Percentiles rank a stretch among this genome's conserved stretches.
Conservation (phyloP, 2,888 invertebrate species). For the Homarus gammarus region DNA sequence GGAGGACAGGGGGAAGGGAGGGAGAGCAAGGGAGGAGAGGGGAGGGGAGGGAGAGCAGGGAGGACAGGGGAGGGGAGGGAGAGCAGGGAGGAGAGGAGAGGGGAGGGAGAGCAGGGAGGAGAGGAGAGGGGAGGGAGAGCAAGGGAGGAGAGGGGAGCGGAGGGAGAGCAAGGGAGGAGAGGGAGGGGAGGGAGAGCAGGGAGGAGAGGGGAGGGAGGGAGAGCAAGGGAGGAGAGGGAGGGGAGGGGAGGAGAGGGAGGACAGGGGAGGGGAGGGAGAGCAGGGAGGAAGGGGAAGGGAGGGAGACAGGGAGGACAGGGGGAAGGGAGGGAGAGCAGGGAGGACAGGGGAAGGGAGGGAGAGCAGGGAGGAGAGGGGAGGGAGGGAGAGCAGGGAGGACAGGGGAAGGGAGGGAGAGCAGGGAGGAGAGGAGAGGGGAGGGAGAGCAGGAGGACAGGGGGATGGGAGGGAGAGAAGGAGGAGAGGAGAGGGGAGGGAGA, state of each 20-base stretch:
- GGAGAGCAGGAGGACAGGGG: background rate
- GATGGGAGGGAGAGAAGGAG: background rate
- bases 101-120: too few relatives aligned
- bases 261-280: background rate
- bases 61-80: background rate
- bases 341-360: background rate
- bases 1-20: conserved; percentile 15
- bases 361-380: too few relatives aligned
- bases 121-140: background rate
- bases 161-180: background rate
- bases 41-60: background rate
- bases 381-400: background rate
- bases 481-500: too few relatives aligned
- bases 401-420: background rate
- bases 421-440: background rate
- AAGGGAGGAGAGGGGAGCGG: background rate
- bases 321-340: background rate
- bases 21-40: conserved; percentile 7
- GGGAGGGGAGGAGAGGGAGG: background rate
- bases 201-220: background rate
- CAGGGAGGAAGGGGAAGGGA: background rate
- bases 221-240: background rate
- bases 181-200: background rate
- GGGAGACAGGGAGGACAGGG: background rate
- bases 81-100: background rate